Conservation (phyloP, 2,888 invertebrate genomes). For the Leptinotarsa tumamoca region DNA sequence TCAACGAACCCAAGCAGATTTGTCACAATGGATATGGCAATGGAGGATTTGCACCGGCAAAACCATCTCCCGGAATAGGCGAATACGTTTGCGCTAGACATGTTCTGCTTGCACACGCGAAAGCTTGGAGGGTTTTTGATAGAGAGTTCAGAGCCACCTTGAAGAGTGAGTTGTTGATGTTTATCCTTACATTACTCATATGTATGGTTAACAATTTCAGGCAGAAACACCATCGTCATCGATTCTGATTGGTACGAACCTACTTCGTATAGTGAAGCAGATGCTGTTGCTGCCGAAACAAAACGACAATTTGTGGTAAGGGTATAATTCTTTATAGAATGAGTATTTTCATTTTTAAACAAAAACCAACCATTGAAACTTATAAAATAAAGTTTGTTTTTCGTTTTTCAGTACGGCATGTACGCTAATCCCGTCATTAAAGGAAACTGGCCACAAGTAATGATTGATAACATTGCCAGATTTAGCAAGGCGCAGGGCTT, state of each 20-base stretch:
- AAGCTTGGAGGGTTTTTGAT: slow-evolving; percentile 74
- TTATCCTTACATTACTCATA: no score
- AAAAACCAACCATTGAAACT: no score
- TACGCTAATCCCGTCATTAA: slow-evolving; percentile 70
- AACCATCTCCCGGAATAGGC: slow-evolving; percentile 68
- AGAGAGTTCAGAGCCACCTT: slow-evolving; percentile 70
- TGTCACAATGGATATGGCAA: slow-evolving; percentile 56
- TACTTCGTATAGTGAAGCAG: slow-evolving; percentile 68
- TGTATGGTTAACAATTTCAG: slow-evolving; percentile 26
- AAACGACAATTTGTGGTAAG: slow-evolving; percentile 70
- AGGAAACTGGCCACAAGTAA: slow-evolving; percentile 78
- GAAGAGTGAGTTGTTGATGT: slow-evolving; percentile 63
- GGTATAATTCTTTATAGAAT: not conserved
- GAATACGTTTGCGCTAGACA: slow-evolving; percentile 76
- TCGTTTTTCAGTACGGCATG: slow-evolving; percentile 47
- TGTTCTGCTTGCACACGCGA: slow-evolving; percentile 76
- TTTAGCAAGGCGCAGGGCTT: slow-evolving; percentile 68
- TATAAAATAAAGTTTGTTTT: not conserved
- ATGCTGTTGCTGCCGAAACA: slow-evolving; percentile 71
- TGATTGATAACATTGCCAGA: slow-evolving; percentile 72
- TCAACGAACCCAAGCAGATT: slow-evolving; percentile 67
- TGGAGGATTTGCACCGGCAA: slow-evolving; percentile 57
- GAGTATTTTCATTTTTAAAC: no score
- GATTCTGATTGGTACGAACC: slow-evolving; percentile 76
- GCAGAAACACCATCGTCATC: slow-evolving; percentile 66